Conservation (phyloP, 2,797 vertebrate genomes). For the Cynopterus sphinx region DNA sequence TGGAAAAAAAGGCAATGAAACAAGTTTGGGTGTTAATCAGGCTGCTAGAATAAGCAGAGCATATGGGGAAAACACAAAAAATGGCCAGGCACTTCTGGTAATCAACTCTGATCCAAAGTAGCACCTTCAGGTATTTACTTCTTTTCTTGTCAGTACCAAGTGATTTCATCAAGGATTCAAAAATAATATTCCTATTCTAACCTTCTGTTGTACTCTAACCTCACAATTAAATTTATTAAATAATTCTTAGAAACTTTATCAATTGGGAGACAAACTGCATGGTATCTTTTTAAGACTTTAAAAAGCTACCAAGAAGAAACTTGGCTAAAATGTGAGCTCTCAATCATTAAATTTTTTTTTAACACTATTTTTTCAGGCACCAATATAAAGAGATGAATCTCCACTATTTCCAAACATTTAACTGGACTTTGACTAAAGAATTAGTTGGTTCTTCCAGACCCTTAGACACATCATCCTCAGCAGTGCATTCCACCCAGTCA, state of each 20-base stretch:
- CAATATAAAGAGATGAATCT: not conserved
- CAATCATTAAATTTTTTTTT: not conserved
- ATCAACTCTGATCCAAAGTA: conserved; percentile 29
- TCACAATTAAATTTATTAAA: conserved; percentile 1
- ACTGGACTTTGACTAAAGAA: not conserved
- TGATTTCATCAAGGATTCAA: not conserved
- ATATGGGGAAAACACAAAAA: not conserved
- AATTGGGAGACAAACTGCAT: not conserved
- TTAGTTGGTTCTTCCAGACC: not conserved
- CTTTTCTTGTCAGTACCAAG: conserved; percentile 15
- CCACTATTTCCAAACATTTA: conserved; percentile 19
- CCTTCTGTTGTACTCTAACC: not conserved
- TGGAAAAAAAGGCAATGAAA: not conserved
- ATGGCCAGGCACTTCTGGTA: not conserved
- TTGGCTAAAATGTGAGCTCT: not conserved
- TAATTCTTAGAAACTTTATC: conserved; percentile 4
- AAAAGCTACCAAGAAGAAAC: conserved; percentile 25
- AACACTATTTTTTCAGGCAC: not conserved
- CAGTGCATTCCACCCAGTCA: not conserved
- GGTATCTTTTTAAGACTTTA: not conserved
- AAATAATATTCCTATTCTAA: not conserved
- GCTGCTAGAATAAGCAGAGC: conserved; percentile 22
- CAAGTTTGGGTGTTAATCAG: conserved; percentile 11
- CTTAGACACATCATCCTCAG: not conserved
- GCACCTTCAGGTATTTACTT: conserved; percentile 5